Conservation (phyloP, 2,888 invertebrate genomes). For the Allygus modestus region DNA sequence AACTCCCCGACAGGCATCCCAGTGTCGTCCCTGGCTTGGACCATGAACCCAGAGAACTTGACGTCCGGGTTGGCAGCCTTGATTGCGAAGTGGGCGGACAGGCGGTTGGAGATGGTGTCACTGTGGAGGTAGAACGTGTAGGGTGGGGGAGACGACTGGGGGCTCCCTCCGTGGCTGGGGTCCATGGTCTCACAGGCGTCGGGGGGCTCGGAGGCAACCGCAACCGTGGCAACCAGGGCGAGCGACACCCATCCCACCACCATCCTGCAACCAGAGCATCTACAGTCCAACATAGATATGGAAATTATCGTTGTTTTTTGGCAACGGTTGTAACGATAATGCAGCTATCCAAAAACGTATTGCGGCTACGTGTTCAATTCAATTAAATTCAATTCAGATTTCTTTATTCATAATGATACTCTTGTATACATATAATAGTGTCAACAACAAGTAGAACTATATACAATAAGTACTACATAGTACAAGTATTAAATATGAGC, state of each 20-base stretch:
- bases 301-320: too few species aligned
- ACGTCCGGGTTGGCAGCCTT: neutral
- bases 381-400: too few species aligned
- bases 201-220: conserved; percentile 9
- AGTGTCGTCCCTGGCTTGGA: conserved; percentile 32
- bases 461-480: too few species aligned
- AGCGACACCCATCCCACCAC: neutral
- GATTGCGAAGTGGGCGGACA: conserved; percentile 34
- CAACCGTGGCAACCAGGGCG: neutral
- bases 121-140: conserved; percentile 33
- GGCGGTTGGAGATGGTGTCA: conserved; percentile 7
- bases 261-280: neutral
- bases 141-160: neutral
- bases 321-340: too few species aligned
- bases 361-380: too few species aligned
- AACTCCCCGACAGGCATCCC: conserved; percentile 28
- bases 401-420: too few species aligned
- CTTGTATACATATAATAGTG: too few species aligned
- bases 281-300: too few species aligned
- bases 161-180: conserved; percentile 26
- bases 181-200: conserved; percentile 45
- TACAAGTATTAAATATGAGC: too few species aligned
- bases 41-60: conserved; percentile 23
- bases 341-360: too few species aligned
- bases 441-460: too few species aligned